Base-by-base conservation (phyloP, 2,888 invertebrate species). In the Archaeoteleia sp. region DNA sequence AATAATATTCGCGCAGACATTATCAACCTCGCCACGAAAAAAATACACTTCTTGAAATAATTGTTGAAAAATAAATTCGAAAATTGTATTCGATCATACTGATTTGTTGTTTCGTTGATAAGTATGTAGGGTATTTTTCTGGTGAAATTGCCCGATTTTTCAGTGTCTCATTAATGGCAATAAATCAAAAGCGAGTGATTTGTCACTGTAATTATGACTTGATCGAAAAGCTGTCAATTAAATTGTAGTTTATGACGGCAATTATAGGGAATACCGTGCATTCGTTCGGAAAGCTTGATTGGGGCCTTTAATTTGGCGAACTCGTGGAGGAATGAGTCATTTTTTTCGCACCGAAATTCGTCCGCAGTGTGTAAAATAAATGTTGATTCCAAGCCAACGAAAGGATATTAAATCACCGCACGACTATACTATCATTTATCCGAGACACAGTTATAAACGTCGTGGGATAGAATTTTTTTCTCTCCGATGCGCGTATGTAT, bases 361-460 rank as follows among this genome's bases (percentile, higher is more conserved):
- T 55, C 45, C 37, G 42, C 55, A 23, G 35, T 17, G 40, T 40
- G 49, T 12, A 49, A 57, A 67, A 57, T 45, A 58, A 67, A 67
- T 53, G 62, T 62, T 43, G 63, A 63, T 63, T 63, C 9, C 43
- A 45, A 63, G 68, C 68, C 63, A 68, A 63, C 63, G 63, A 68
- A 63, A 68, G 63, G 54, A 48, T 53, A 53, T 68, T 63, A 60
- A 68, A 68, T 68, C 68, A 68, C 54, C 35, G 58, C 53, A 39
- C 53, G 51, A 48, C 57, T 53, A 54, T 42, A 40, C 62, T 57
- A 68, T 60, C 63, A 68, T 63, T 68, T 68, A 63, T 55, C 60
- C 49, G 60, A 63, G 63, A 68, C 67, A 57, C 58, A 49, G 68
- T 68, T 68, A 60, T 55, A 65, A 68, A 63, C 60, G 63, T 68